These are phyloP conservation scores for Meganola albula DNA, from an alignment of 2,888 invertebrate species.

Conservation along the genomic window DNA sequence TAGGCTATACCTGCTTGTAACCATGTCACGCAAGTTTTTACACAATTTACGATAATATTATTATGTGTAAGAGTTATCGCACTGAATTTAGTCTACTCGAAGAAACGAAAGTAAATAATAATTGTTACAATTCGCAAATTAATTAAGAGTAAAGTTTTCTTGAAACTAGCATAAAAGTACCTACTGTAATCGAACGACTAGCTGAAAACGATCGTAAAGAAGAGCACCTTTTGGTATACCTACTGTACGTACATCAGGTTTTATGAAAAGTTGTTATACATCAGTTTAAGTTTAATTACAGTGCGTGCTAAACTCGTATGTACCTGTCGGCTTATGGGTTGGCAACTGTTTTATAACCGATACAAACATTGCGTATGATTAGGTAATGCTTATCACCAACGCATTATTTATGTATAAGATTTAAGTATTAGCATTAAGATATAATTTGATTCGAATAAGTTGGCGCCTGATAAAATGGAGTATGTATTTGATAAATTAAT, in stretches of 20 bases:
- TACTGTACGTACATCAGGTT: too few species aligned
- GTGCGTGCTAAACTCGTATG: conserved; percentile 12
- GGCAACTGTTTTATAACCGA: conserved; percentile 30
- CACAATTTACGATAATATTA: conserved; percentile 10
- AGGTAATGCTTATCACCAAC: conserved; percentile 41
- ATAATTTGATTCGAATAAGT: conserved; percentile 43
- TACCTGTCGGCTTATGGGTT: conserved; percentile 21
- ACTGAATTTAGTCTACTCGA: neutral
- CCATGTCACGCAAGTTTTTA: neutral
- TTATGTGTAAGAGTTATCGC: conserved; percentile 5
- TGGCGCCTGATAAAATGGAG: too few species aligned
- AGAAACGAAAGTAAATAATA: too few species aligned
- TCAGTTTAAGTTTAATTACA: too few species aligned
- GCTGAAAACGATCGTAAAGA: too few species aligned
- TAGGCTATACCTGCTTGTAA: neutral
- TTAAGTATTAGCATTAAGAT: conserved; percentile 36
- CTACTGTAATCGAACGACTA: too few species aligned
- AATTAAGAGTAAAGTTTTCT: too few species aligned
- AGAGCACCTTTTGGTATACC: too few species aligned
- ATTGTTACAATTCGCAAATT: too few species aligned
- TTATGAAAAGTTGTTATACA: too few species aligned
- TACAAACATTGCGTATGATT: conserved; percentile 33
- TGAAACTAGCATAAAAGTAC: too few species aligned
- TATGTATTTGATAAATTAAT: too few species aligned
- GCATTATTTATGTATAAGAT: conserved; percentile 60